Evolutionary conservation across 2,113 vertebrate species (phyloP), one percentile per base, ranked within the genome.

Genomic region (Scalopus aquaticus): DNA sequence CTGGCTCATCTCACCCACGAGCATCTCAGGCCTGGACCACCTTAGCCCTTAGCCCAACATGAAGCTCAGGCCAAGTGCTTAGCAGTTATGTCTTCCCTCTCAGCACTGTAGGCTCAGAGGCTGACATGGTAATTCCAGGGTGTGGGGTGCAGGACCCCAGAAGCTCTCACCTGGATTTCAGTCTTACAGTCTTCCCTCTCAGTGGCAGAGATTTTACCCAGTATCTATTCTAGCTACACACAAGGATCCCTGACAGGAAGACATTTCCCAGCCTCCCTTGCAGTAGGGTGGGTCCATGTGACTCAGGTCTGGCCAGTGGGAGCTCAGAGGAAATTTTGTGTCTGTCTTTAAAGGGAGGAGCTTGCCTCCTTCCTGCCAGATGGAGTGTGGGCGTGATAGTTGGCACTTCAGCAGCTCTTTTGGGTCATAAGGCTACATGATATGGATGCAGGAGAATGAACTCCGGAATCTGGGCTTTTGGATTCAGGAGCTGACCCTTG

Each of bases 321-420:
- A 24, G 54, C 17, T 26, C 58, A 58, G 51, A 42, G 69, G 67
- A 65, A 49, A 12, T 15, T n/a, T 1, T 28, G 0, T 28, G 9
- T n/a, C 56, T 95, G 62, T 92, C 65, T 92, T 77, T 80, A 44
- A 93, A 77, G 70, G 22, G 5, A 51, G 32, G n/a, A 70, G 24
- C 28, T 84, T 7, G 7, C 39, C 54, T 89, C 16, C 70, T 74
- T 76, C 92, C 70, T 64, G 64, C 15, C 46, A 49, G 51, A 28
- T 72, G 35, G 84, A 84, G 24, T n/a, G 46, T 80, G 46, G 65
- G 12, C 83, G 44, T 64, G 87, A 54, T 49, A 6, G 88, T 0
- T 44, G 64, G 78, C 56, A 81, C 67, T 19, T 10, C 72, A 8
- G 91, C 88, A 92, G 56, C 62, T 30, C 19, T 72, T 90, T 58